phyloP scores from a whole-genome alignment of 37 sponge, comb jelly and placozoan genomes.

The Spongilla lacustris region DNA sequence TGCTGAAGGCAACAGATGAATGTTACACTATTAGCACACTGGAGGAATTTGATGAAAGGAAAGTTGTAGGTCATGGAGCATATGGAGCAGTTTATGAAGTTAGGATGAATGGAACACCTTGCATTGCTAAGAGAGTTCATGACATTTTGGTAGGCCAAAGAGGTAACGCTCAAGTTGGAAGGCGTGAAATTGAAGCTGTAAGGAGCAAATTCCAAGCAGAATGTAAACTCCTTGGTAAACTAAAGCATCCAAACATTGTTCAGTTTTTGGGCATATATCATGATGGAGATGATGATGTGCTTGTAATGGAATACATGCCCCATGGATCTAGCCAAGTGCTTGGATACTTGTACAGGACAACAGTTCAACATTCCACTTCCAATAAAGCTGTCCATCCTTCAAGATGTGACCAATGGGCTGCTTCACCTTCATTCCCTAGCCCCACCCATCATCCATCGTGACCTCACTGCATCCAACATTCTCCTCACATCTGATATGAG shows the following conservation, averaged over 20 bases:
- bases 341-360: background rate
- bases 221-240: background rate
- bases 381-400: background rate
- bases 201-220: background rate
- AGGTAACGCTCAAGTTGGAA: no score
- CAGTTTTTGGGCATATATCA: background rate
- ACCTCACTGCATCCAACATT: background rate
- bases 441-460: slow-evolving; percentile 6
- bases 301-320: slow-evolving; percentile 20
- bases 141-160: no score
- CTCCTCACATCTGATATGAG: slow-evolving; percentile 13
- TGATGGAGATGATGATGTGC: background rate
- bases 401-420: background rate
- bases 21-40: no score
- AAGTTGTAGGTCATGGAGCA: no score
- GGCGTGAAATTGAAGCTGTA: background rate
- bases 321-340: background rate
- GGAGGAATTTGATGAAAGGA: no score
- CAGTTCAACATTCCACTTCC: no score
- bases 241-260: slow-evolving; percentile 3
- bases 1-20: no score
- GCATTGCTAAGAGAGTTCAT: no score
- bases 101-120: no score
- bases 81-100: no score
- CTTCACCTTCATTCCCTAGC: background rate